Evolutionary conservation across 2,888 invertebrate genomes (phyloP).

Genomic region (Melolontha melolontha): DNA sequence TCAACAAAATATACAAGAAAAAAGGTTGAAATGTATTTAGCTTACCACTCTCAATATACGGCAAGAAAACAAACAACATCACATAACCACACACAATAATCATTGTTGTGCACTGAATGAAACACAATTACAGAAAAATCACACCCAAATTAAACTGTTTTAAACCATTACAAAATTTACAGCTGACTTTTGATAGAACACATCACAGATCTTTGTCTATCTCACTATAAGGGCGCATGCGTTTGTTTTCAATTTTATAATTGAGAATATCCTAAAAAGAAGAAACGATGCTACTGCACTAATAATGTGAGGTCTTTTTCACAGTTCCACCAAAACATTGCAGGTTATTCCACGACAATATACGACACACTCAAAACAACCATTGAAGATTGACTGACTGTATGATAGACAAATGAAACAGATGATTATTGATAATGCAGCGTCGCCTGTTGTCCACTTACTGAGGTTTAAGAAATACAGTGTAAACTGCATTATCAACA

Average conservation of each 20-base stretch:
- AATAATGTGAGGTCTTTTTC: not conserved
- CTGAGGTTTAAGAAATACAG: not conserved
- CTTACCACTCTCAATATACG: conserved; percentile 80
- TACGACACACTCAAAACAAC: conserved; percentile 26
- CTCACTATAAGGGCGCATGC: conserved; percentile 70
- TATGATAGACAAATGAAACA: conserved; percentile 5
- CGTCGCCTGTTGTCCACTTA: not conserved
- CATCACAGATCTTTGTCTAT: conserved; percentile 71
- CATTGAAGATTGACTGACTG: conserved; percentile 29
- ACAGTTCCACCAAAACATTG: conserved; percentile 19
- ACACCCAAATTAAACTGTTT: conserved; percentile 59
- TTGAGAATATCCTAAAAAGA: conserved; percentile 23
- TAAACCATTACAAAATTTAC: conserved; percentile 70
- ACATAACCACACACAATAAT: conserved; percentile 76
- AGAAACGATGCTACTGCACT: not conserved
- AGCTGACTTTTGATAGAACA: conserved; percentile 70
- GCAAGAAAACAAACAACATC: conserved; percentile 76
- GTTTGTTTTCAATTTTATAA: conserved; percentile 61
- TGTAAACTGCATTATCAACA: not conserved
- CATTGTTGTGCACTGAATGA: conserved; percentile 67
- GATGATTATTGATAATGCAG: conserved; percentile 17
- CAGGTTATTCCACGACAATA: conserved; percentile 6
- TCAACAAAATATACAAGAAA: conserved; percentile 13
- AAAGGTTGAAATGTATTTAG: conserved; percentile 48
- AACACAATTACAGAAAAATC: conserved; percentile 50